Conservation (phyloP, 2,888 invertebrate genomes). For the Macaria liturata region DNA sequence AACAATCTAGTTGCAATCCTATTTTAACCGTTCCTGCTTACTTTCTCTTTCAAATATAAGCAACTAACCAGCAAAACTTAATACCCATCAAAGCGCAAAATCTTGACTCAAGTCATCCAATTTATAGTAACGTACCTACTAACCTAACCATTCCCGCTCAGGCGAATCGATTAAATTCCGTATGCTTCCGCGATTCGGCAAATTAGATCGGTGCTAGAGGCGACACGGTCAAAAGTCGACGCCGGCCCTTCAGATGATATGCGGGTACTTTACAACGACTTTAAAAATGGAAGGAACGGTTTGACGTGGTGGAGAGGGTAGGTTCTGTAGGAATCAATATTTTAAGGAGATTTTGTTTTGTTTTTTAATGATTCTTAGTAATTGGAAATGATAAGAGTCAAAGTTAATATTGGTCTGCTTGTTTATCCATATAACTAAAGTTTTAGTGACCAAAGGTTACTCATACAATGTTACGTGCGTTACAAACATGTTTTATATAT, state of each 20-base stretch:
- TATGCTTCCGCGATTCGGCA: conserved; percentile 77
- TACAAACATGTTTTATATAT: too few species aligned
- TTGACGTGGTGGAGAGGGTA: conserved; percentile 21
- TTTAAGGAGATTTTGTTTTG: too few species aligned
- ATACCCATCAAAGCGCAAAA: conserved; percentile 22
- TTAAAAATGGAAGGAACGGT: conserved; percentile 56
- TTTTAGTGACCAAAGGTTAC: too few species aligned
- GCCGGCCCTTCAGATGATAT: conserved; percentile 64
- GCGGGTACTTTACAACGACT: conserved; percentile 67
- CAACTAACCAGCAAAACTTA: conserved; percentile 8
- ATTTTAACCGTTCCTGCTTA: too few species aligned
- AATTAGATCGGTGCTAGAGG: conserved; percentile 80
- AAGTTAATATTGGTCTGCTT: too few species aligned
- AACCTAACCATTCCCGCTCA: conserved; percentile 40
- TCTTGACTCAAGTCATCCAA: conserved; percentile 30
- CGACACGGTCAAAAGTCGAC: conserved; percentile 80
- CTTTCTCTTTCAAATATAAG: neutral
- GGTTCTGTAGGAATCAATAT: conserved; percentile 48
- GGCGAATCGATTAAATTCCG: conserved; percentile 73
- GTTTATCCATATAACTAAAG: too few species aligned
- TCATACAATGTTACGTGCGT: too few species aligned
- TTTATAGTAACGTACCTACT: conserved; percentile 30
- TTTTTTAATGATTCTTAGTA: too few species aligned
- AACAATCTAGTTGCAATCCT: too few species aligned
- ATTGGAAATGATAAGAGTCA: too few species aligned